A percentile compares a stretch with the other conserved stretches of the same genome.
Evolutionary conservation across 2,888 invertebrate genomes (phyloP).

Genomic region (Alitta virens): DNA sequence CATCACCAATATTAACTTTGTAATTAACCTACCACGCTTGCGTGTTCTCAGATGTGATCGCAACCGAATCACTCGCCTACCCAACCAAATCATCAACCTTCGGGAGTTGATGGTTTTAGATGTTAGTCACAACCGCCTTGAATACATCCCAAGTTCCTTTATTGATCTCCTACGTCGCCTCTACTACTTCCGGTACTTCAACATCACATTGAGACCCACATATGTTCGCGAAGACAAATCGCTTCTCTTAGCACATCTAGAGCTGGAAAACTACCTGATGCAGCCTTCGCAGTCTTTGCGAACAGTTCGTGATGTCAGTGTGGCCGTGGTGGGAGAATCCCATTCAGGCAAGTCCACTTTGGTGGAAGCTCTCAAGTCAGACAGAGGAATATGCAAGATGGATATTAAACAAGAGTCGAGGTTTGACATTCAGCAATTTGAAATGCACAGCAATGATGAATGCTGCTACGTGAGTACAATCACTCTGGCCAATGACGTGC

Average conservation of each 20-base stretch:
- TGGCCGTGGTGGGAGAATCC: slow-evolving; percentile 34
- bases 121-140: slow-evolving; percentile 34
- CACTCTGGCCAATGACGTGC: slow-evolving; percentile 31
- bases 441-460: slow-evolving; percentile 29
- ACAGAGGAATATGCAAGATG: slow-evolving; percentile 30
- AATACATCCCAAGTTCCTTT: slow-evolving; percentile 30
- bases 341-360: slow-evolving; percentile 34
- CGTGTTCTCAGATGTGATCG: slow-evolving; percentile 29
- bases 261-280: slow-evolving; percentile 30
- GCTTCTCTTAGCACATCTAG: slow-evolving; percentile 30
- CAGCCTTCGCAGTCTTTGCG: slow-evolving; percentile 15
- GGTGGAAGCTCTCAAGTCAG: slow-evolving; percentile 32
- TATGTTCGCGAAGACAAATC: slow-evolving; percentile 26
- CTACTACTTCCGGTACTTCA: slow-evolving; percentile 32
- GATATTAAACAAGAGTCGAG: slow-evolving; percentile 22
- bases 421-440: slow-evolving; percentile 33
- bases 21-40: slow-evolving; percentile 25
- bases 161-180: slow-evolving; percentile 28
- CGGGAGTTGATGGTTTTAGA: slow-evolving; percentile 29
- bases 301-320: slow-evolving; percentile 28
- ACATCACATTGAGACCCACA: slow-evolving; percentile 29
- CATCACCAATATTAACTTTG: slow-evolving; percentile 31
- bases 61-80: slow-evolving; percentile 31
- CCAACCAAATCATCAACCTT: slow-evolving; percentile 29
- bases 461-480: slow-evolving; percentile 31